A percentile compares a stretch with the other conserved stretches of the same genome.
phyloP scores from a whole-genome alignment of 2,113 vertebrate genomes.

The Arenaria interpres region DNA sequence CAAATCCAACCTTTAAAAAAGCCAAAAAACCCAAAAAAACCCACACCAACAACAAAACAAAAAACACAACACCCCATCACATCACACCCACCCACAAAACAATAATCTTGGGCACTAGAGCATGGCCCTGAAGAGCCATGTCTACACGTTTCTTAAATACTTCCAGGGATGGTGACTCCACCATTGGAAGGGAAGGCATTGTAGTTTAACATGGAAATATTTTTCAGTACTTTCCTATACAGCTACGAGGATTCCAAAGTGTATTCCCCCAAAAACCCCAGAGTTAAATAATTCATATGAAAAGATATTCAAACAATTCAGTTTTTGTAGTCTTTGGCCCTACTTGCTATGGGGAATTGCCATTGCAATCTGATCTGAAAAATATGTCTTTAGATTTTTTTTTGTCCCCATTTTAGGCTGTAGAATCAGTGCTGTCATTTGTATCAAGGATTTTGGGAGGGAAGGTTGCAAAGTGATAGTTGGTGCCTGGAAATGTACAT shows the following conservation, averaged over 20 bases:
- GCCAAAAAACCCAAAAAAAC: too few species aligned
- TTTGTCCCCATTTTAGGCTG: not conserved
- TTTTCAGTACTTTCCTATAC: not conserved
- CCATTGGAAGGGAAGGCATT: not conserved
- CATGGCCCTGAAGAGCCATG: too few species aligned
- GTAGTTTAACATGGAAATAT: not conserved
- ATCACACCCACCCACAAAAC: too few species aligned
- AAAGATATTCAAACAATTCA: not conserved
- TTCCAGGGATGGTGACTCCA: too few species aligned
- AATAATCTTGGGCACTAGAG: too few species aligned
- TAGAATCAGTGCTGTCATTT: not conserved
- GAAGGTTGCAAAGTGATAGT: not conserved
- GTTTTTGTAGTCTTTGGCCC: not conserved
- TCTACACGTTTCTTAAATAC: too few species aligned
- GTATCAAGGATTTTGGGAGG: not conserved
- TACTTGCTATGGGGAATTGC: not conserved
- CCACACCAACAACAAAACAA: too few species aligned
- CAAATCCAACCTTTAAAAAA: too few species aligned
- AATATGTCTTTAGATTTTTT: not conserved
- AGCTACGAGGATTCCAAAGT: not conserved
- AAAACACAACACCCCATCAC: too few species aligned
- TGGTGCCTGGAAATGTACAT: not conserved
- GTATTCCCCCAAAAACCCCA: rapidly evolving
- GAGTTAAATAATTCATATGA: not conserved
- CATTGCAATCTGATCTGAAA: not conserved